phyloP scores from a whole-genome alignment of 2,797 vertebrate genomes.

The Anas bahamensis region DNA sequence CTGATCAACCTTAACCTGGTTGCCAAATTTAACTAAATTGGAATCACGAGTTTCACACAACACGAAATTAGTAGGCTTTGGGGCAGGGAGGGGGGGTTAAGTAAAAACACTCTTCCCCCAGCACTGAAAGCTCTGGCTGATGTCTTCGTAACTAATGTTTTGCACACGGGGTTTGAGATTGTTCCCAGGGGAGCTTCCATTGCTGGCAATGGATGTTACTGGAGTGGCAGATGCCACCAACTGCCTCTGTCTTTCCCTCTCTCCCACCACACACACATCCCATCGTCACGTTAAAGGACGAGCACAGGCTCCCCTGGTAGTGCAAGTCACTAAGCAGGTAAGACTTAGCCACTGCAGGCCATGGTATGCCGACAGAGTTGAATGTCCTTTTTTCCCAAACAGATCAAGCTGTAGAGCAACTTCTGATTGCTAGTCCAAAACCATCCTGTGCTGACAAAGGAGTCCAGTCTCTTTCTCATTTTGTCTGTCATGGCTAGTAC shows the following conservation, averaged over 20 bases:
- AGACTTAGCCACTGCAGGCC: background rate
- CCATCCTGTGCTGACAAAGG: background rate
- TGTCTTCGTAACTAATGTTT: background rate
- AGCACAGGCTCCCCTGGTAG: background rate
- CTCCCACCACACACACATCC: accelerated
- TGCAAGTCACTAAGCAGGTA: background rate
- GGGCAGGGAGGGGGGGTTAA: background rate
- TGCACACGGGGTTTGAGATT: background rate
- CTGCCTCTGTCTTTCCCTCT: background rate
- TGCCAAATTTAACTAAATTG: accelerated
- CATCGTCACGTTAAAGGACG: accelerated
- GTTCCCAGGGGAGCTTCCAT: background rate
- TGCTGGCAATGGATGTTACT: conserved; percentile 50
- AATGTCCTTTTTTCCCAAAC: conserved; percentile 8
- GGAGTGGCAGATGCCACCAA: background rate
- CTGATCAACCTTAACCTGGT: background rate
- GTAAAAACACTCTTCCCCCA: background rate
- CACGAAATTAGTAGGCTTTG: background rate
- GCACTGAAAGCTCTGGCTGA: background rate
- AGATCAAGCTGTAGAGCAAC: background rate
- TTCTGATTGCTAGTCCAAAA: background rate
- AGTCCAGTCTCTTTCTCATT: background rate
- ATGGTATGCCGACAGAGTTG: background rate
- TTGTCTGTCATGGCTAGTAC: background rate
- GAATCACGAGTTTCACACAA: background rate